These are phyloP conservation scores for Sphaerodactylus townsendi DNA, from an alignment of 2,113 vertebrate species.

Conservation along the genomic window DNA sequence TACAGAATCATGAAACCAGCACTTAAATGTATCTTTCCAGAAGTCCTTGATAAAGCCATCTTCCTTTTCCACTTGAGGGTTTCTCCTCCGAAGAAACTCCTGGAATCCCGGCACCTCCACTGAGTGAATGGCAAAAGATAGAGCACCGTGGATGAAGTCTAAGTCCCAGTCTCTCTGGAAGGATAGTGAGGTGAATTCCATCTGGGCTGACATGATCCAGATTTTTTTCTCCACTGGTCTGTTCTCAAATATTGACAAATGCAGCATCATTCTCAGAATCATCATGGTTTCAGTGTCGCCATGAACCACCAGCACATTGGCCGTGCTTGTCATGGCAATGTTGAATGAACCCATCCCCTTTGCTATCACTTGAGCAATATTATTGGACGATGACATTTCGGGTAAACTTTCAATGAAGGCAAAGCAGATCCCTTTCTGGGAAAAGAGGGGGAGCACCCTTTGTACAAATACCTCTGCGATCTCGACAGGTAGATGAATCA, in stretches of 20 bases:
- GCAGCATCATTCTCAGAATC: neutral
- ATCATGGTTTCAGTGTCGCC: neutral
- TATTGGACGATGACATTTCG: neutral
- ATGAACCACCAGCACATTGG: neutral
- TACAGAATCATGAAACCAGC: neutral
- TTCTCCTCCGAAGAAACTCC: neutral
- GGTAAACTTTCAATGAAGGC: neutral
- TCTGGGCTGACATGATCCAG: conserved; percentile 5
- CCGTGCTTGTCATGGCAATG: neutral
- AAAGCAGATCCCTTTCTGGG: neutral
- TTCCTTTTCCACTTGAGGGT: neutral
- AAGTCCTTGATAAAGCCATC: neutral
- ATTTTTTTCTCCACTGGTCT: neutral
- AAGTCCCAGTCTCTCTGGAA: neutral
- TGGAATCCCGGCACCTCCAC: neutral
- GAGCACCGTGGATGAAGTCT: neutral
- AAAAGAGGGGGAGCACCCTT: neutral
- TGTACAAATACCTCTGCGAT: neutral
- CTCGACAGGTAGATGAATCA: neutral
- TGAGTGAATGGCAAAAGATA: neutral
- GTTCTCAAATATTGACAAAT: neutral
- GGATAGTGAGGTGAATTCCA: neutral
- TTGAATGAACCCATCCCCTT: neutral
- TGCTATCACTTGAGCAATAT: neutral
- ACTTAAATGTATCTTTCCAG: conserved; percentile 1